Conservation (phyloP, 2,888 invertebrate species). For the Clepsis dumicolana region DNA sequence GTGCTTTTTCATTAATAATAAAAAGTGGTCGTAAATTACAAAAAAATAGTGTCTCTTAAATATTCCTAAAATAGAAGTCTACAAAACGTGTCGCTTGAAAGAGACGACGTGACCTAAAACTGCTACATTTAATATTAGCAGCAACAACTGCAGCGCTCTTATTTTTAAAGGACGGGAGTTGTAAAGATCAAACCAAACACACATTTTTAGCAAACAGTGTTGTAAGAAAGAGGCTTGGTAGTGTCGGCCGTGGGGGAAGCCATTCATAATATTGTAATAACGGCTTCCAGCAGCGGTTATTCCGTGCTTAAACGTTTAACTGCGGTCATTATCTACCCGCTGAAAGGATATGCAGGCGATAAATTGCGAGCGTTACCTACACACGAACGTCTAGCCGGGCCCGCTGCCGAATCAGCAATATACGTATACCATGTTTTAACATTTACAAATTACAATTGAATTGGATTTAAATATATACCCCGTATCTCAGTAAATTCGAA, state of each 20-base stretch:
- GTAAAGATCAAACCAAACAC: conserved; percentile 37
- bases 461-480: too few relatives aligned
- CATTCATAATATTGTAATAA: conserved; percentile 86
- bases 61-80: conserved; percentile 1
- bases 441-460: not conserved
- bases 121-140: conserved; percentile 21
- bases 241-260: conserved; percentile 68
- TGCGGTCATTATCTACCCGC: conserved; percentile 86
- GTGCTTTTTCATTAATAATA: too few relatives aligned
- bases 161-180: conserved; percentile 29
- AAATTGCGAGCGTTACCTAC: conserved; percentile 78
- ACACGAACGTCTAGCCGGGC: conserved; percentile 50
- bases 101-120: conserved; percentile 5
- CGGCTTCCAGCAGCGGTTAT: conserved; percentile 83
- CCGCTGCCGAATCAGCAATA: conserved; percentile 11
- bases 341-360: conserved; percentile 86
- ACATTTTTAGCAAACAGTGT: conserved; percentile 42
- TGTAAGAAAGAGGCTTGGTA: conserved; percentile 50
- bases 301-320: conserved; percentile 86
- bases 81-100: conserved; percentile 4
- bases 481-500: too few relatives aligned
- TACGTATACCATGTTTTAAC: not conserved
- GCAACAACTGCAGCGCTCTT: not conserved
- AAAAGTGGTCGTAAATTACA: too few relatives aligned
- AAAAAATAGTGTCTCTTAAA: not conserved